Conservation (phyloP, 53 echinoderm and acorn worm genomes). For the Actinopyga echinites region DNA sequence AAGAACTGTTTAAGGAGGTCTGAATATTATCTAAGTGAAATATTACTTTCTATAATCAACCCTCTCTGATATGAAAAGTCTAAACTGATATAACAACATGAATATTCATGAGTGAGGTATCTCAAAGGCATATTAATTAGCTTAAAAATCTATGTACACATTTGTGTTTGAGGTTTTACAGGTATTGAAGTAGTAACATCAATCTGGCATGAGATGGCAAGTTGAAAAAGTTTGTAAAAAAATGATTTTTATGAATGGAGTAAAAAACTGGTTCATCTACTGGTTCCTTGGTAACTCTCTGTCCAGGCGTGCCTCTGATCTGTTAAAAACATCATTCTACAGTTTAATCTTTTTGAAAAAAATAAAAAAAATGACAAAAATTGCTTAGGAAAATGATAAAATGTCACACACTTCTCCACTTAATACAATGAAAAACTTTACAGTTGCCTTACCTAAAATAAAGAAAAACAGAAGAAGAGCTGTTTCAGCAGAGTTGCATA, state of each 20-base stretch:
- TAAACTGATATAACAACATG: slow-evolving; percentile 21
- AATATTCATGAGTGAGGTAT: slow-evolving; percentile 22
- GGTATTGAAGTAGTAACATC: slow-evolving; percentile 33
- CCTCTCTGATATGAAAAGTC: too few species aligned
- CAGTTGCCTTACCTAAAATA: not conserved
- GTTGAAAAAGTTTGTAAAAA: slow-evolving; percentile 19
- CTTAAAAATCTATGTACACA: slow-evolving; percentile 45
- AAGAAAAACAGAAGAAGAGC: slow-evolving; percentile 4
- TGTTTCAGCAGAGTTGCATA: slow-evolving; percentile 7
- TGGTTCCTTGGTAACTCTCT: slow-evolving; percentile 22
- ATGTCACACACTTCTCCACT: slow-evolving; percentile 51
- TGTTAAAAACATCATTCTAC: too few species aligned
- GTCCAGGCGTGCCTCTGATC: too few species aligned
- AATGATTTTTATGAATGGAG: not conserved
- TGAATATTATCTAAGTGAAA: too few species aligned
- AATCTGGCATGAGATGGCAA: slow-evolving; percentile 36
- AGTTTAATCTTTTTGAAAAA: too few species aligned
- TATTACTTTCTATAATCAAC: too few species aligned
- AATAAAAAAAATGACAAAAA: not conserved
- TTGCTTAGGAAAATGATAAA: slow-evolving; percentile 43
- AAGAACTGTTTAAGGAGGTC: too few species aligned
- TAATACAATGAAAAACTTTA: slow-evolving; percentile 35
- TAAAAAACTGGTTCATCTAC: slow-evolving; percentile 8
- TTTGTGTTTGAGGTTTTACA: slow-evolving; percentile 26
- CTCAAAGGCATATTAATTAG: slow-evolving; percentile 42